Evolutionary conservation across 2,888 invertebrate species (phyloP), one percentile per base, ranked within the genome.

Genomic region (Tridacna gigas): DNA sequence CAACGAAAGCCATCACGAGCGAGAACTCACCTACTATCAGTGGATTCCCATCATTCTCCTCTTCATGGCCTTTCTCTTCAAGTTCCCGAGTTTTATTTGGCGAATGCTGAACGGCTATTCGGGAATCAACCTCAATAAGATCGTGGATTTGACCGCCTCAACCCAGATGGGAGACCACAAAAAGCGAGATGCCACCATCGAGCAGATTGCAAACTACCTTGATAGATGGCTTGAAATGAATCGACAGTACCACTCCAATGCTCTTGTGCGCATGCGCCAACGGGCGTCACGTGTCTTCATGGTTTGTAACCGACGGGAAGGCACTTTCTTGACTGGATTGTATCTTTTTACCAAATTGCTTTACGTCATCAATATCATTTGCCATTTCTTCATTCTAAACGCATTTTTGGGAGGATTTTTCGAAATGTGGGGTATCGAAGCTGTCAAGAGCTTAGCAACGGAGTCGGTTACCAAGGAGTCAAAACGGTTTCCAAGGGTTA

Each of bases 11-110:
- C 89, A 92, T 25, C 88, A 89, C 22, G 83, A 89, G 0, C 88
- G 91, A 74, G 93, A 93, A 83, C 87, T 93, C 47, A 91, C 92
- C 75, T 93, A 93, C 86, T 93, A 93, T 89, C 93, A 93, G 86
- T 93, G 93, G 95, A 93, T 95, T 86, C 94, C 95, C 83, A 92
- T 95, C 91, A 93, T 95, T 75, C 93, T 95, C 22, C 94, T 95
- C 60, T 92, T 95, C 78, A 95, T 95, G 93, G 95, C 95, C 15
- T 94, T 95, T 81, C 89, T 95, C 48, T 95, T 95, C 92, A 95
- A 95, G 89, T 89, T 95, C 63, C 95, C 95, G 5, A 93, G 95
- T 56, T 91, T 95, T 56, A 80, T 95, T 22, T 95, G 95, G 95
- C 90, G 95, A 51, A 92, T 95, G 80, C 91, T 95, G 80, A 91